Conservation (phyloP, 2,113 vertebrate species). For the Saimiri boliviensis region DNA sequence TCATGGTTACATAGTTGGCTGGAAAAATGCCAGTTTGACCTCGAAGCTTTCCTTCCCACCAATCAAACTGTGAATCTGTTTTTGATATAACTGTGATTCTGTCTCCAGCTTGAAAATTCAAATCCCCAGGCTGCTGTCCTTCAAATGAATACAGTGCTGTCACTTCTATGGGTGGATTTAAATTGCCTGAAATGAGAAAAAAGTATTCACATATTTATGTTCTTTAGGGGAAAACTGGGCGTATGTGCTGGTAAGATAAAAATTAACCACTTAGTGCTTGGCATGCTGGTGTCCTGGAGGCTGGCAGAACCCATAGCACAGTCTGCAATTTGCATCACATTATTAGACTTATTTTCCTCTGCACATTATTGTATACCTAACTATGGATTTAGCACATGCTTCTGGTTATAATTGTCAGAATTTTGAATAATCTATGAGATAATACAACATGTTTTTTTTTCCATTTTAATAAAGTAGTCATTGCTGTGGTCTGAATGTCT, state of each 20-base stretch:
- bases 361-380: background rate
- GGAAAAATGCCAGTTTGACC: constrained; percentile 96
- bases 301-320: background rate
- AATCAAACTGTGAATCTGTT: constrained; percentile 94
- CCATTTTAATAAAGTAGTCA: background rate
- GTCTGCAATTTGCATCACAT: background rate
- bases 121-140: constrained; percentile 93
- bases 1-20: constrained; percentile 93
- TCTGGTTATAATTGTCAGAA: background rate
- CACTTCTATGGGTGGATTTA: constrained; percentile 80
- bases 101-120: constrained; percentile 92
- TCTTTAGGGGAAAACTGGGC: background rate
- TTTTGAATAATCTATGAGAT: background rate
- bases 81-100: constrained; percentile 91
- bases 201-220: background rate
- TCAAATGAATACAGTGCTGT: constrained; percentile 90
- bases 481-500: background rate
- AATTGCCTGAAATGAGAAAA: constrained; percentile 76
- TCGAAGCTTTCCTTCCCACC: constrained; percentile 94
- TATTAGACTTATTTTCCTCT: background rate
- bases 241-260: background rate
- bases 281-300: accelerated
- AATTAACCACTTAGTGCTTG: accelerated
- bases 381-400: background rate
- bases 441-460: background rate